Conservation (phyloP, 2,888 invertebrate genomes). For the Hirtodrosophila alboralis region DNA sequence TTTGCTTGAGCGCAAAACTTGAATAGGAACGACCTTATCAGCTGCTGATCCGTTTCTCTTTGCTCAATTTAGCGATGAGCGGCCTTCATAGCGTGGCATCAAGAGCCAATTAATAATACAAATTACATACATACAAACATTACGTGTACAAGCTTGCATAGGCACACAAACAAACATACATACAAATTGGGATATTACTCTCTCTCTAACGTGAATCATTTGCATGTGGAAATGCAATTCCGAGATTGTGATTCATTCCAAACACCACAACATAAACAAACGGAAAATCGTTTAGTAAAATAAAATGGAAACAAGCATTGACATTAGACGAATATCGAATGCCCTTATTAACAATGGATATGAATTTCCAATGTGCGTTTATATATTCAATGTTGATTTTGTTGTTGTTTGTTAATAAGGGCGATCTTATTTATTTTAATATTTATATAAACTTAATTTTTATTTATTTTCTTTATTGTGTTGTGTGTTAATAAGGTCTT, state of each 20-base stretch:
- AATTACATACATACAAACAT: not conserved
- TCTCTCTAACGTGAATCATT: conserved; percentile 42
- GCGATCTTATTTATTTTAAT: too few relatives aligned
- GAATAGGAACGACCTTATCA: conserved; percentile 43
- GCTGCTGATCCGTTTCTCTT: conserved; percentile 41
- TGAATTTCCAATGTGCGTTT: too few relatives aligned
- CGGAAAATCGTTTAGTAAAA: not conserved
- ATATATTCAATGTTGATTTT: not conserved
- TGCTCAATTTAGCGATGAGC: conserved; percentile 28
- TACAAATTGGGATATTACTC: conserved; percentile 1
- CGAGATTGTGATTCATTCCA: conserved; percentile 36
- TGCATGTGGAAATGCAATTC: conserved; percentile 40
- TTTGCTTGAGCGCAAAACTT: conserved; percentile 17
- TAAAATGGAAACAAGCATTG: not conserved
- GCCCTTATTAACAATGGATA: conserved; percentile 14
- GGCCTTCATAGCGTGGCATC: conserved; percentile 33
- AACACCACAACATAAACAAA: conserved; percentile 10
- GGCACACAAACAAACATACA: not conserved
- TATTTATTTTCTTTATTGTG: too few relatives aligned
- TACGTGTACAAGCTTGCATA: not conserved
- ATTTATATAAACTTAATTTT: too few relatives aligned
- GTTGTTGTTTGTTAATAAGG: too few relatives aligned
- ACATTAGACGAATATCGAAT: conserved; percentile 2
- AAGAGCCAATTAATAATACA: conserved; percentile 28
- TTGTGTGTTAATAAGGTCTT: too few relatives aligned